Base-by-base conservation (phyloP, 2,113 vertebrate genomes). In the Muscicapa adusta region DNA sequence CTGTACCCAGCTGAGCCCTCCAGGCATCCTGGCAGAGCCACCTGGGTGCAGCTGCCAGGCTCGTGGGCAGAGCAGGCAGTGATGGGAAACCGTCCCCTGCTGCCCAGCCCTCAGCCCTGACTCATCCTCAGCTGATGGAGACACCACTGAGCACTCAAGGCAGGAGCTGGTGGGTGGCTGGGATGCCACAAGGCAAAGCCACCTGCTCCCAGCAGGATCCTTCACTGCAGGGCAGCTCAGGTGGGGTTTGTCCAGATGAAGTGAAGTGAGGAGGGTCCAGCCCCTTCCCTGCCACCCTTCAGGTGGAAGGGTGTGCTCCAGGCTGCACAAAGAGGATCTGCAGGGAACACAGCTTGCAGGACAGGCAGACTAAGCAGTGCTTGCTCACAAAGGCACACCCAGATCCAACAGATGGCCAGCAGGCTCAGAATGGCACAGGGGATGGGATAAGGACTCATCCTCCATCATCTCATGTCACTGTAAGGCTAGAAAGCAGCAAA, bases 41-140 rank as follows among this genome's bases (percentile, higher is more conserved):
- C 38, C 38, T 53, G 73, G 65, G 50, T 90, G 66, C 38, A 85
- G 54, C 36, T 31, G 88, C n/a, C 54, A 40, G 5, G 0, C 61
- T 38, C 23, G 50, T 9, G 5, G 82, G 83, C 91, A 94, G n/a
- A 45, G 83, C 83, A 56, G 48, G 61, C 40, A 72, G 76, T 0
- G 25, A 45, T 22, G 42, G 65, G 40, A 38, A 77, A 15, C 45
- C 48, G 48, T 61, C 42, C 61, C 85, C 45, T 53, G 50, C 28
- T 0, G 0, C 72, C 66, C 81, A 78, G 33, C 34, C 65, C 42
- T 67, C 3, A 0, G 18, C 65, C 89, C 84, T 82, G 93, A 94
- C 89, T 97, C 91, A 97, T 65, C 23, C 84, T 87, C 94, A 94
- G 95, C 91, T 95, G 93, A 93, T 85, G 70, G 79, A 75, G 86